Percentiles rank a stretch among this genome's conserved stretches.
These are phyloP conservation scores for Steromphala cineraria DNA, from an alignment of 2,888 invertebrate species.

Conservation along the genomic window DNA sequence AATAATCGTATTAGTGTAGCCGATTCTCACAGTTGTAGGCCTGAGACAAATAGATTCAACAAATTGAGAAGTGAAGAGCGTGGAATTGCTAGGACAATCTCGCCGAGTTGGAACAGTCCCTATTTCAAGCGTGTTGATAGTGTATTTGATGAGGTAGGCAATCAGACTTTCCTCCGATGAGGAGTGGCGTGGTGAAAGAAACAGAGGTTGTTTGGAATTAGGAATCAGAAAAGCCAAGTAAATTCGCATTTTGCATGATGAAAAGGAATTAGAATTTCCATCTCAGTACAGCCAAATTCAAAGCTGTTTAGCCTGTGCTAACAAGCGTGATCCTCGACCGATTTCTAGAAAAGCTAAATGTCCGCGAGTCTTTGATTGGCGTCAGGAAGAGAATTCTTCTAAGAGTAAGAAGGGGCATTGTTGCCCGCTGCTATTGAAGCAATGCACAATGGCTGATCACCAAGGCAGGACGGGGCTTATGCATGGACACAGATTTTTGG, in stretches of 20 bases:
- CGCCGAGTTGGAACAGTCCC: not conserved
- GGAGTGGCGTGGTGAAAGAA: not conserved
- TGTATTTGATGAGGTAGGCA: not conserved
- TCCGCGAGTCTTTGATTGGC: not conserved
- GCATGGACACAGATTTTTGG: no score
- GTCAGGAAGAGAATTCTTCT: not conserved
- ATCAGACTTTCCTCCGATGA: not conserved
- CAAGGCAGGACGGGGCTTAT: not conserved
- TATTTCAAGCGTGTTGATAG: not conserved
- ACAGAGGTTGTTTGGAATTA: constrained; percentile 11
- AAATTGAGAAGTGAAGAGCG: constrained; percentile 25
- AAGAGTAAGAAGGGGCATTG: no score
- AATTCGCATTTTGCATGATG: not conserved
- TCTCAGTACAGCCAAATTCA: not conserved
- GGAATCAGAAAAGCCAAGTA: not conserved
- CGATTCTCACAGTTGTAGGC: constrained; percentile 14
- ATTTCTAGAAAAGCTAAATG: not conserved
- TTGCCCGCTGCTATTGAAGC: no score
- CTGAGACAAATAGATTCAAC: constrained; percentile 23
- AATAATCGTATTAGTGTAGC: constrained; percentile 20
- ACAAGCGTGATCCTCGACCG: not conserved
- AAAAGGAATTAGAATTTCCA: constrained; percentile 14
- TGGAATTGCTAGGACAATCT: constrained; percentile 23
- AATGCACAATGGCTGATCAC: no score
- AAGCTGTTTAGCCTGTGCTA: not conserved